Percentiles rank a stretch among this genome's conserved stretches.
phyloP scores from a whole-genome alignment of 2,797 vertebrate species.

The Petrocephalus schoutedeni region DNA sequence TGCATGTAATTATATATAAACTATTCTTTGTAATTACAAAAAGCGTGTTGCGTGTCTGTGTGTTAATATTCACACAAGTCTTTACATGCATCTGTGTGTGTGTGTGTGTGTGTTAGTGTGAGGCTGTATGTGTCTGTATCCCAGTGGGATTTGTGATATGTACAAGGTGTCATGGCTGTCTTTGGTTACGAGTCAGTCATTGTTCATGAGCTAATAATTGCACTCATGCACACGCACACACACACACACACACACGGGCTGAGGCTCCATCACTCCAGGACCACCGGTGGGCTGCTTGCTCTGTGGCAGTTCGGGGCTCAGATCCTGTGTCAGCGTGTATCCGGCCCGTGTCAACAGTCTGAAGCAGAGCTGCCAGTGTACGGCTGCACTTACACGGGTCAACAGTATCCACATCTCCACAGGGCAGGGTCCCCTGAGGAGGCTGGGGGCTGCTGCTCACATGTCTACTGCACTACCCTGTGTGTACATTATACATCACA shows the following conservation, averaged over 20 bases:
- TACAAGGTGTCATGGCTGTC: neutral
- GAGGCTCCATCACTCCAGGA: neutral
- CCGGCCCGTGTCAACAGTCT: slow-evolving; percentile 13
- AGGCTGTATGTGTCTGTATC: neutral
- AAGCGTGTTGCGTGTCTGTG: neutral
- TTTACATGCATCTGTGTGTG: slow-evolving; percentile 18
- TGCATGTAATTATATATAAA: neutral
- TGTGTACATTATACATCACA: neutral
- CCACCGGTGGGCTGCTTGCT: slow-evolving; percentile 3
- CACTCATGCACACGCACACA: neutral
- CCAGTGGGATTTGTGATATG: neutral
- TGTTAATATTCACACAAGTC: neutral
- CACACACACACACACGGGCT: neutral
- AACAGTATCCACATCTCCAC: slow-evolving; percentile 16
- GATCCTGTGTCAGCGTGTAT: slow-evolving; percentile 17
- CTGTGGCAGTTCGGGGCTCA: neutral
- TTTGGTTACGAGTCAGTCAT: no score
- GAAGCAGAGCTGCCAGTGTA: slow-evolving; percentile 8
- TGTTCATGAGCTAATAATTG: neutral
- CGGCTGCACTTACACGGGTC: slow-evolving; percentile 21
- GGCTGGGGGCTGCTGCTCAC: neutral
- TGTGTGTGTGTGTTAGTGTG: neutral
- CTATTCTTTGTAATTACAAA: neutral
- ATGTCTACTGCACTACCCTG: neutral
- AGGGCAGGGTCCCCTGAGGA: neutral